Evolutionary conservation across 2,797 vertebrate genomes (phyloP).

Genomic region (Pseudochromis fuscus): DNA sequence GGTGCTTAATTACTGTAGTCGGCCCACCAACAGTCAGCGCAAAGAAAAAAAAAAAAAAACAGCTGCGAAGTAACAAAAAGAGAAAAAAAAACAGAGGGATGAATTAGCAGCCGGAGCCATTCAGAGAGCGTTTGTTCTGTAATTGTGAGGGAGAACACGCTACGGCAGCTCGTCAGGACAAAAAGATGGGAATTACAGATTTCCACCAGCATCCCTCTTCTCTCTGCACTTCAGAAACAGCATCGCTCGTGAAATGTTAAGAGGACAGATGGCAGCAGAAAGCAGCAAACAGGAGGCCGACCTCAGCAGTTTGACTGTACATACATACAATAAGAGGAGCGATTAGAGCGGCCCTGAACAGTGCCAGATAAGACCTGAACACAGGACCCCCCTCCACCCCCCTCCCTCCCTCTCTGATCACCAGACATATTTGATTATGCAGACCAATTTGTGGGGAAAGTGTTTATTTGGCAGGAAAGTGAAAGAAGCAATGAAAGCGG

Average conservation of each 20-base stretch:
- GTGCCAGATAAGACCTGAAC: slow-evolving; percentile 21
- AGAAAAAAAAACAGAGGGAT: slow-evolving; percentile 54
- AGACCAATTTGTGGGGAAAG: slow-evolving; percentile 45
- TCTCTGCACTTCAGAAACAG: slow-evolving; percentile 47
- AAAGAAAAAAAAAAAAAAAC: too few relatives aligned
- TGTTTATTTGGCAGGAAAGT: slow-evolving; percentile 61
- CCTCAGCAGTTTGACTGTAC: slow-evolving; percentile 15
- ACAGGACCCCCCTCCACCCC: background rate
- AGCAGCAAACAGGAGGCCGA: too few relatives aligned
- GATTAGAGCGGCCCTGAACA: slow-evolving; percentile 17
- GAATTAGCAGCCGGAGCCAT: slow-evolving; percentile 62
- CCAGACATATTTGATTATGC: slow-evolving; percentile 49
- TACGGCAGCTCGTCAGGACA: slow-evolving; percentile 62
- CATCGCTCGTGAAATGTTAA: slow-evolving; percentile 74
- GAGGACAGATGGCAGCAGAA: slow-evolving; percentile 72
- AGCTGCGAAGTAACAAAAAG: slow-evolving; percentile 75
- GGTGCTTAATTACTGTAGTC: slow-evolving; percentile 83
- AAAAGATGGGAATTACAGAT: slow-evolving; percentile 72
- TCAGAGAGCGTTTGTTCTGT: slow-evolving; percentile 66
- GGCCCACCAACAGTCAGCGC: slow-evolving; percentile 71
- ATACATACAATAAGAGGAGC: slow-evolving; percentile 8
- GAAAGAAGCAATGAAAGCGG: slow-evolving; percentile 39
- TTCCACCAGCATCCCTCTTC: slow-evolving; percentile 31
- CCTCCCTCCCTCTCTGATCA: slow-evolving; percentile 27
- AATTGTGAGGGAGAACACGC: slow-evolving; percentile 63